These are phyloP conservation scores for Papilio gigon DNA, from an alignment of 2,888 invertebrate species.

Conservation along the genomic window DNA sequence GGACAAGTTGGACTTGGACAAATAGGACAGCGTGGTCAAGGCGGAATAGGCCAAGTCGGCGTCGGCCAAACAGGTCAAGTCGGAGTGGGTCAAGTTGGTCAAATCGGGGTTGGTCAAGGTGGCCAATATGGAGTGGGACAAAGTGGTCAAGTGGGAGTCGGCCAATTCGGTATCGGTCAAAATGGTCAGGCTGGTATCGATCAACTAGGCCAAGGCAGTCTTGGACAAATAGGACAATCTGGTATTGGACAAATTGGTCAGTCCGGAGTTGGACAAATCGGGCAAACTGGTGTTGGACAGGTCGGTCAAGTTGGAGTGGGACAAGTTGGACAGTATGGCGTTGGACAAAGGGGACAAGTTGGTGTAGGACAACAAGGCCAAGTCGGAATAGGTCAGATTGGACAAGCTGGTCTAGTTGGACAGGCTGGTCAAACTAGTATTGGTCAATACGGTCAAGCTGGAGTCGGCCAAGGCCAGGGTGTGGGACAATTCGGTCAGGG, in stretches of 20 bases:
- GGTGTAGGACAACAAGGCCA: conserved; percentile 33
- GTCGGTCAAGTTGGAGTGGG: conserved; percentile 42
- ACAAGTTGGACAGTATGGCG: conserved; percentile 38
- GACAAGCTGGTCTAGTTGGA: conserved; percentile 29
- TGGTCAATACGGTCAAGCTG: conserved; percentile 10
- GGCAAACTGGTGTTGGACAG: conserved; percentile 36
- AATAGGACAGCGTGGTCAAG: conserved; percentile 37
- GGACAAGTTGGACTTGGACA: conserved; percentile 23
- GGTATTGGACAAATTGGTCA: conserved; percentile 31
- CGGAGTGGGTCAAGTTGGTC: conserved; percentile 23
- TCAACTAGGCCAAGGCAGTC: conserved; percentile 19
- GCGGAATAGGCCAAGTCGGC: conserved; percentile 34
- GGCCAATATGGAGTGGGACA: conserved; percentile 39
- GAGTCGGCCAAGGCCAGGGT: conserved; percentile 32
- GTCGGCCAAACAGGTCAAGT: conserved; percentile 24
- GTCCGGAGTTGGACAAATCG: conserved; percentile 36
- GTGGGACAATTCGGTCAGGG: conserved; percentile 29
- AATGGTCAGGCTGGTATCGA: conserved; percentile 17
- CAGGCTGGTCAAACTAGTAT: conserved; percentile 32
- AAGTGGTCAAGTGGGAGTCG: conserved; percentile 32
- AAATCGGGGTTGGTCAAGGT: conserved; percentile 15
- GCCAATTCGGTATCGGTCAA: conserved; percentile 19
- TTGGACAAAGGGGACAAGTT: conserved; percentile 3
- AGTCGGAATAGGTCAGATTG: conserved; percentile 29
- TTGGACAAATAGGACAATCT: conserved; percentile 26